These are phyloP conservation scores for Caenorhabditis sp. DNA, from an alignment of 2,888 invertebrate genomes.

Conservation along the genomic window DNA sequence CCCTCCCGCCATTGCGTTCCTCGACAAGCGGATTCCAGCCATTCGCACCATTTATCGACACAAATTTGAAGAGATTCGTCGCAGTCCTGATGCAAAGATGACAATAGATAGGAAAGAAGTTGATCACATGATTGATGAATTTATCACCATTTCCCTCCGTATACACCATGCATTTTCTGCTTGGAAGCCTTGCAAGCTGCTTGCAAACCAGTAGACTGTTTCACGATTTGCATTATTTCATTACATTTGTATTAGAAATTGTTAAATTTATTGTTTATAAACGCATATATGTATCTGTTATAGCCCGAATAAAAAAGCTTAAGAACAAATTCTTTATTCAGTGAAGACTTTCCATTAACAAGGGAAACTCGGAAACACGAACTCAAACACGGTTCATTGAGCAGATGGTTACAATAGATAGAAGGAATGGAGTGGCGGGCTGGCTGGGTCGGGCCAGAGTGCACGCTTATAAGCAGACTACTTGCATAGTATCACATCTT, in stretches of 20 bases:
- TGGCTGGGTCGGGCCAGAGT: too few relatives aligned
- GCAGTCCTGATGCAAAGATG: not conserved
- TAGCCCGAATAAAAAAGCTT: not conserved
- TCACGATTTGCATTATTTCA: not conserved
- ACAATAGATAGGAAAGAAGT: constrained; percentile 23
- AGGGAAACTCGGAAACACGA: too few relatives aligned
- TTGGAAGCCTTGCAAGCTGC: not conserved
- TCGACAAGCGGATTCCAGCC: constrained; percentile 54
- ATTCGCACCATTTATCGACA: constrained; percentile 46
- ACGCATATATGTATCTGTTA: not conserved
- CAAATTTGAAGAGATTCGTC: constrained; percentile 33
- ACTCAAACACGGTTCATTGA: too few relatives aligned
- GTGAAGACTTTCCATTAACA: too few relatives aligned
- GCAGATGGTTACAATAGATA: too few relatives aligned
- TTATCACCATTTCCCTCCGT: not conserved
- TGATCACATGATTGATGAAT: constrained; percentile 32
- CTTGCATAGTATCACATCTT: not conserved
- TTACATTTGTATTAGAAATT: not conserved
- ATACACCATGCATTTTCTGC: not conserved
- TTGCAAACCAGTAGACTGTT: not conserved
- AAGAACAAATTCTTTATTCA: not conserved
- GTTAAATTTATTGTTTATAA: too few relatives aligned
- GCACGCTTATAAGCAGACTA: not conserved
- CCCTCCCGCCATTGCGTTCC: constrained; percentile 37
- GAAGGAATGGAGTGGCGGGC: too few relatives aligned